These are phyloP conservation scores for Okapia johnstoni DNA, from an alignment of 2,113 vertebrate species.

Conservation along the genomic window DNA sequence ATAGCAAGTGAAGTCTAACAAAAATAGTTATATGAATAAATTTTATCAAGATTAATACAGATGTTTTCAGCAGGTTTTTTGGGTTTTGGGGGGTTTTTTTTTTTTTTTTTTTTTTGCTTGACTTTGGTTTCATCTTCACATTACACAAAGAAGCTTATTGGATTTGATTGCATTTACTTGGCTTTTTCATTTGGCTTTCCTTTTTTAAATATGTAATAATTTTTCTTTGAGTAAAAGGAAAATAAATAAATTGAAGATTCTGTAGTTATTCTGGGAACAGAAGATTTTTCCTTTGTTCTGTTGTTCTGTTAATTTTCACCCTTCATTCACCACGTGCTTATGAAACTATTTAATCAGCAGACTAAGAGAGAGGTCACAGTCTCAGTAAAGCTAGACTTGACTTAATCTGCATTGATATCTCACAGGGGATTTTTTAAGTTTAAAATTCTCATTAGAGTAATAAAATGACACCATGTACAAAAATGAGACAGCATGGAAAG, in stretches of 20 bases:
- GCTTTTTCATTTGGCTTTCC: constrained; percentile 18
- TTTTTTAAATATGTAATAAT: background rate
- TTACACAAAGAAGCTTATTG: background rate
- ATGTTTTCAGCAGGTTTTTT: constrained; percentile 19
- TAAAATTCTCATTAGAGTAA: background rate
- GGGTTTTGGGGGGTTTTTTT: too few relatives aligned
- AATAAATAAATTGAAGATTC: constrained; percentile 40
- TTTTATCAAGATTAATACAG: background rate
- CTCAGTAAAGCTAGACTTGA: background rate
- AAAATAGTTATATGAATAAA: background rate
- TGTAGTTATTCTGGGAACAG: constrained; percentile 27
- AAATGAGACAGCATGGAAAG: background rate
- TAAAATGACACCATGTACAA: background rate
- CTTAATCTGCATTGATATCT: background rate
- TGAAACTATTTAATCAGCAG: background rate
- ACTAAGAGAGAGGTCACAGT: background rate
- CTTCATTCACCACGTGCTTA: background rate
- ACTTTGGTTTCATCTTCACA: background rate
- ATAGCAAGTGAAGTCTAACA: background rate
- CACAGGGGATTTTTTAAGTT: background rate
- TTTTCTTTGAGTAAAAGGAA: constrained; percentile 48
- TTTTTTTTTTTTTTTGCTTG: background rate
- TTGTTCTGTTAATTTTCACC: constrained; percentile 15
- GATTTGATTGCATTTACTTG: background rate
- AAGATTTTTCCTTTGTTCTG: constrained; percentile 19